phyloP scores from a whole-genome alignment of 2,113 vertebrate genomes.

The Saccopteryx bilineata region DNA sequence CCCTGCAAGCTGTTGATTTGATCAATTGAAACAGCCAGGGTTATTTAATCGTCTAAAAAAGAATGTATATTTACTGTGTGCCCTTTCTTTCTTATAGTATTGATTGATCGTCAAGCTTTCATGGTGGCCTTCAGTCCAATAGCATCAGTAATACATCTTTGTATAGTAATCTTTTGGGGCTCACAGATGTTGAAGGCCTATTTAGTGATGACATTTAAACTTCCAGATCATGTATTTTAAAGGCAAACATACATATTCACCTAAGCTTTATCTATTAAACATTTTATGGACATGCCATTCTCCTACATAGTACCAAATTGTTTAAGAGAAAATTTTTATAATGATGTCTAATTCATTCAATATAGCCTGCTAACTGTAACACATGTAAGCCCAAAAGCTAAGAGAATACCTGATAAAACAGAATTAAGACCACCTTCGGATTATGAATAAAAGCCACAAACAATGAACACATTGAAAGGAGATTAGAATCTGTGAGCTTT shows the following conservation, averaged over 20 bases:
- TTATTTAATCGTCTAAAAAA: neutral
- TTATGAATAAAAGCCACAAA: neutral
- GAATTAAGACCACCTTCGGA: neutral
- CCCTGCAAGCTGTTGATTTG: neutral
- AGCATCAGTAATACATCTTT: neutral
- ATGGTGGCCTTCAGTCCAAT: neutral
- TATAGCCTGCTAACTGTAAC: neutral
- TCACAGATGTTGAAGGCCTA: neutral
- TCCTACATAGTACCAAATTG: neutral
- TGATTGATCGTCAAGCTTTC: neutral
- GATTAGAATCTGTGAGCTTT: neutral
- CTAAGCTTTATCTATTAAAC: neutral
- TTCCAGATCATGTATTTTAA: neutral
- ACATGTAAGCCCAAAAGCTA: neutral
- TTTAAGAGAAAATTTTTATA: slow-evolving; percentile 40
- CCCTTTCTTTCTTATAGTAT: neutral
- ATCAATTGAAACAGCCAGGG: neutral
- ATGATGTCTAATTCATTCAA: neutral
- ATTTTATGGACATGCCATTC: neutral
- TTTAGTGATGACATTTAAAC: neutral
- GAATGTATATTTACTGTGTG: neutral
- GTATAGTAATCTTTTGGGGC: neutral
- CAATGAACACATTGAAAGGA: neutral
- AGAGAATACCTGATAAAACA: neutral
- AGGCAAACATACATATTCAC: neutral